A percentile compares a stretch with the other conserved stretches of the same genome.
phyloP scores from a whole-genome alignment of 1,140 invertebrate species.

The Drosophila kikkawai region DNA sequence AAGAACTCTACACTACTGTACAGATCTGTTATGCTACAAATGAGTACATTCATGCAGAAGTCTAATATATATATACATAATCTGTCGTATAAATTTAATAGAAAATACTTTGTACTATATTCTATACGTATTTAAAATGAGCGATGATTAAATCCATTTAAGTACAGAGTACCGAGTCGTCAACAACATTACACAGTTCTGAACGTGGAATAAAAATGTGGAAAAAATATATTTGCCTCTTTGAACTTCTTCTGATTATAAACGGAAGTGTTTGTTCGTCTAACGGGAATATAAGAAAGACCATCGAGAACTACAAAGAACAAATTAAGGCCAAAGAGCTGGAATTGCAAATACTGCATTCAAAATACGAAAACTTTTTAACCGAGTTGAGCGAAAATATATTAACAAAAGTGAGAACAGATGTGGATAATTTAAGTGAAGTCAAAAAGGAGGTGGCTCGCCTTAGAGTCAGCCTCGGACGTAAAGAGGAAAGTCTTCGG shows the following conservation, averaged over 20 bases:
- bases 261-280: neutral
- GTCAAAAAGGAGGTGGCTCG: slow-evolving; percentile 9
- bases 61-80: neutral
- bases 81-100: neutral
- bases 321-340: slow-evolving; percentile 7
- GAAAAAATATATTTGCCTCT: slow-evolving; percentile 7
- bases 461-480: neutral
- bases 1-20: too few relatives aligned
- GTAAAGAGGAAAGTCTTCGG: neutral
- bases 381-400: neutral
- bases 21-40: too few relatives aligned
- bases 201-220: neutral
- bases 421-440: slow-evolving; percentile 4
- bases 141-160: slow-evolving; percentile 5
- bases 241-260: slow-evolving; percentile 1
- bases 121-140: neutral
- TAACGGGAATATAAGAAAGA: neutral
- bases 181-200: slow-evolving; percentile 5
- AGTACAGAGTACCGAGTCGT: neutral
- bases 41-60: too few relatives aligned
- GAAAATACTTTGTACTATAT: neutral
- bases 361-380: neutral
- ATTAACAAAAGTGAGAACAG: too few relatives aligned
- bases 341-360: neutral
- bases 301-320: neutral